Conservation (phyloP, 2,113 vertebrate genomes). For the Ammospiza caudacuta region DNA sequence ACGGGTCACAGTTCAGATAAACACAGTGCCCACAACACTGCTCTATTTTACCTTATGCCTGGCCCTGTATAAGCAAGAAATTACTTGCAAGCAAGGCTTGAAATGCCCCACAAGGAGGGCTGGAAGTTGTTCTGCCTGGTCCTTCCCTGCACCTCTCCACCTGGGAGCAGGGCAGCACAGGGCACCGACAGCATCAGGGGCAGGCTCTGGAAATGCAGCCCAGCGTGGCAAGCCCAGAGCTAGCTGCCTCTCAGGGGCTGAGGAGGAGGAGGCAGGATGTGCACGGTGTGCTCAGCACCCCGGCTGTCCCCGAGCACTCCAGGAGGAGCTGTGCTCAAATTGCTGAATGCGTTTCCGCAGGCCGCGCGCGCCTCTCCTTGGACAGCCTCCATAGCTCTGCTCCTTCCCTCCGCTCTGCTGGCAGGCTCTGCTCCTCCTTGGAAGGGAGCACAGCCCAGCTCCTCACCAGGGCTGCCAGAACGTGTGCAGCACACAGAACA, state of each 20-base stretch:
- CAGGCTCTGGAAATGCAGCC: conserved; percentile 58
- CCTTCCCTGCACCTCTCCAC: not conserved
- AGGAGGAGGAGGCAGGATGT: too few relatives aligned
- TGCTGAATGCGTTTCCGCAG: conserved; percentile 56
- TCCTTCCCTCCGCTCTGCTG: conserved; percentile 49
- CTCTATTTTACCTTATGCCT: not conserved
- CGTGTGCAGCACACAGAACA: not conserved
- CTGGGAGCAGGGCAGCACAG: not conserved
- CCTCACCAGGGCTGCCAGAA: conserved; percentile 35
- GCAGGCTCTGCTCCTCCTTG: conserved; percentile 46
- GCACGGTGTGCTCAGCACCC: conserved; percentile 48
- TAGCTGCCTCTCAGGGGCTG: conserved; percentile 35
- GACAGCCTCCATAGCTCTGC: conserved; percentile 66
- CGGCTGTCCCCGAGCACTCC: conserved; percentile 66
- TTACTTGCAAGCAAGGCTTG: not conserved
- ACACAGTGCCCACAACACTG: accelerated
- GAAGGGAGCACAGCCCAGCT: conserved; percentile 59
- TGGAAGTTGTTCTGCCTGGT: not conserved
- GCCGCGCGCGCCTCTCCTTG: conserved; percentile 60
- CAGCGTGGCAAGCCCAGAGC: conserved; percentile 52
- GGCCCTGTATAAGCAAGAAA: not conserved
- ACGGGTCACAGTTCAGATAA: not conserved
- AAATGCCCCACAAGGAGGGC: not conserved
- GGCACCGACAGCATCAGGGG: conserved; percentile 10
- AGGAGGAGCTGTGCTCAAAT: conserved; percentile 63